These are phyloP conservation scores for Alsophila aescularia DNA, from an alignment of 2,888 invertebrate species.

Conservation along the genomic window DNA sequence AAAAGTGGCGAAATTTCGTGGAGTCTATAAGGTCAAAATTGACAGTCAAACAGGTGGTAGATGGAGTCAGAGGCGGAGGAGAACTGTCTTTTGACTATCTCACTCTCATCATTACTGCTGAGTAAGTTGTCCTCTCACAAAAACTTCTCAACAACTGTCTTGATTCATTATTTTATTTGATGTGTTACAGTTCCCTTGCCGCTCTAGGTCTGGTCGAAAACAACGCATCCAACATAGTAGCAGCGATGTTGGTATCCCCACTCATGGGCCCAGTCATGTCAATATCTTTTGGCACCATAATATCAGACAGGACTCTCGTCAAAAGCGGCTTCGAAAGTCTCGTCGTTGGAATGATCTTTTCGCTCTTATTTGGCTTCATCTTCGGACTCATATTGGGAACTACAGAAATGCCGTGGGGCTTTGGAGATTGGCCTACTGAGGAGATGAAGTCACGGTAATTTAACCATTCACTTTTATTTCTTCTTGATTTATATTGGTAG, in stretches of 20 bases:
- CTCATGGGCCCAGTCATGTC: constrained; percentile 94
- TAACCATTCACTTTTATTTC: background rate
- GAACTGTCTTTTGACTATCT: constrained; percentile 93
- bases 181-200: constrained; percentile 87
- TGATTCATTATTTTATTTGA: background rate
- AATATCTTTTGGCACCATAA: constrained; percentile 92
- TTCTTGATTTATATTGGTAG: background rate
- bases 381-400: constrained; percentile 90
- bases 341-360: constrained; percentile 88
- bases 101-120: constrained; percentile 91
- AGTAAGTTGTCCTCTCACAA: constrained; percentile 83
- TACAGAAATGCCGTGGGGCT: constrained; percentile 90
- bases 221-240: constrained; percentile 91
- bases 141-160: background rate
- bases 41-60: constrained; percentile 93
- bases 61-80: constrained; percentile 90
- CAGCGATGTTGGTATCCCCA: constrained; percentile 90
- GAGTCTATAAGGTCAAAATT: constrained; percentile 91
- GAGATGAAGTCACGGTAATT: constrained; percentile 90
- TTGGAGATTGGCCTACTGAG: constrained; percentile 90
- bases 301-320: constrained; percentile 88
- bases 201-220: constrained; percentile 93
- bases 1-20: constrained; percentile 89
- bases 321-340: constrained; percentile 89
- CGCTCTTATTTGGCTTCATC: constrained; percentile 90